Evolutionary conservation across 2,888 invertebrate species (phyloP).

Genomic region (Epinotia demarniana): DNA sequence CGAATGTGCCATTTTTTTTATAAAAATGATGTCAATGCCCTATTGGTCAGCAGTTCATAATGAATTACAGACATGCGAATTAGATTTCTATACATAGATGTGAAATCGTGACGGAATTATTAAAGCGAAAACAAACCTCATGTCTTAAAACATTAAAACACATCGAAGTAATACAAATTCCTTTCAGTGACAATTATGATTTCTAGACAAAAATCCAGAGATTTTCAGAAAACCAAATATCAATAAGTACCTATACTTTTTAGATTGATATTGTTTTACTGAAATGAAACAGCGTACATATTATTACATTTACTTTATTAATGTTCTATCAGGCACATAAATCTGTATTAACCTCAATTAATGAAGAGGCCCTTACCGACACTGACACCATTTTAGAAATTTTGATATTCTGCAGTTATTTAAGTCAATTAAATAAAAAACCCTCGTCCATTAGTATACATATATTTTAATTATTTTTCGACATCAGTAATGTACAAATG

Average conservation of each 20-base stretch:
- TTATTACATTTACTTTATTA: neutral
- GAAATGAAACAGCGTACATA: neutral
- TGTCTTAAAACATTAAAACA: too few relatives aligned
- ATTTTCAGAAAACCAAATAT: neutral
- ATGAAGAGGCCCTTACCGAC: neutral
- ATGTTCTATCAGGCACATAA: neutral
- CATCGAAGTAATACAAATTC: neutral
- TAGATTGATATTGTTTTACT: neutral
- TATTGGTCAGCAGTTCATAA: constrained; percentile 42
- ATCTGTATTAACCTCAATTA: constrained; percentile 8
- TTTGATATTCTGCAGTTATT: neutral
- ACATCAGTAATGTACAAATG: constrained; percentile 9
- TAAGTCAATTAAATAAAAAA: neutral
- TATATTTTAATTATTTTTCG: neutral
- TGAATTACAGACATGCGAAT: constrained; percentile 40
- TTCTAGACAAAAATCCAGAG: neutral
- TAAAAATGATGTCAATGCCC: constrained; percentile 73
- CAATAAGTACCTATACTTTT: neutral
- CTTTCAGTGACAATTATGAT: neutral
- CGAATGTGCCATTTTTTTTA: constrained; percentile 67
- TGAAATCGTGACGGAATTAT: neutral
- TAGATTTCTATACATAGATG: constrained; percentile 20
- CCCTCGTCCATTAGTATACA: neutral
- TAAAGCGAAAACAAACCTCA: neutral
- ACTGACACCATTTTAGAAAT: neutral